These are phyloP conservation scores for Argyra leucocephala DNA, from an alignment of 2,888 invertebrate species.

Conservation along the genomic window DNA sequence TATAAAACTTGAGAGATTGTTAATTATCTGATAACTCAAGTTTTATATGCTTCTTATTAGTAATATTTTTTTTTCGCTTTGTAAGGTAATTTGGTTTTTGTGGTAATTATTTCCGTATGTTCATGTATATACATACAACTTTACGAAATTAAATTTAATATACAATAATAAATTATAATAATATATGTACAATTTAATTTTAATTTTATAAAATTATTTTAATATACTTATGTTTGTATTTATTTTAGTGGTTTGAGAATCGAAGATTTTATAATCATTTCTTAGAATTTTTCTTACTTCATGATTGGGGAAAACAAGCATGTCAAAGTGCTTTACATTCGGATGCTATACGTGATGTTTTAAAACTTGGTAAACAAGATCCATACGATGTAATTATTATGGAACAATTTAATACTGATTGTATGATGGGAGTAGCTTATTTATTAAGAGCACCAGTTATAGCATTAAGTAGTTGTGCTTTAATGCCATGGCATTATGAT, in stretches of 20 bases:
- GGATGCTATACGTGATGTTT: conserved; percentile 36
- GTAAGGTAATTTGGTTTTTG: too few species aligned
- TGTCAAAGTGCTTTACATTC: conserved; percentile 38
- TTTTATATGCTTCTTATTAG: too few species aligned
- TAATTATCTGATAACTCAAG: too few species aligned
- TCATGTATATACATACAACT: too few species aligned
- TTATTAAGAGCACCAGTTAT: conserved; percentile 52
- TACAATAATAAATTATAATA: too few species aligned
- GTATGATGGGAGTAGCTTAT: conserved; percentile 56
- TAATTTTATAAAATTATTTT: too few species aligned
- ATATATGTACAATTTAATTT: too few species aligned
- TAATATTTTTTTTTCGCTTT: too few species aligned
- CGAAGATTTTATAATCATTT: conserved; percentile 35
- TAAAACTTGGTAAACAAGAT: conserved; percentile 35
- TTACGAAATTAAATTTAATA: too few species aligned
- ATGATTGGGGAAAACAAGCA: conserved; percentile 36
- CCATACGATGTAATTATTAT: conserved; percentile 59
- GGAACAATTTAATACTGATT: conserved; percentile 65
- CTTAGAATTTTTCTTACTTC: conserved; percentile 36
- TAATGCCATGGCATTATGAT: conserved; percentile 54
- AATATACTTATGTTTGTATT: too few species aligned
- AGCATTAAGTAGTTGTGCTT: conserved; percentile 47
- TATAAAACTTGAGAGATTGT: too few species aligned
- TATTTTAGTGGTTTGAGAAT: conserved; percentile 35
- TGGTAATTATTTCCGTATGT: too few species aligned